phyloP scores from a whole-genome alignment of 2,113 vertebrate species.

The Dermatemys mawii region DNA sequence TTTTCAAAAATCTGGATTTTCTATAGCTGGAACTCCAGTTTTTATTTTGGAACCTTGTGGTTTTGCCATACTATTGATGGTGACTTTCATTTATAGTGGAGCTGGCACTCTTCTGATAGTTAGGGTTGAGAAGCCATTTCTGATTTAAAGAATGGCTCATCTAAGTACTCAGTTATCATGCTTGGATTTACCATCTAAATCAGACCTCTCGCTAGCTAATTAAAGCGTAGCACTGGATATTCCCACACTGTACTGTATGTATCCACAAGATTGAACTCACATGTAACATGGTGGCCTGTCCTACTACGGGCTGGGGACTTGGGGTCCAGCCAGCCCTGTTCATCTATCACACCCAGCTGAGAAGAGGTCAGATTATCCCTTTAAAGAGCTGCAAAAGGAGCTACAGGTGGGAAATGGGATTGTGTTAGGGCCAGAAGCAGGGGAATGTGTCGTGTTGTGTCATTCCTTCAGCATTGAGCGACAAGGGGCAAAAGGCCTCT shows the following conservation, averaged over 20 bases:
- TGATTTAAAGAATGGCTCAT: neutral
- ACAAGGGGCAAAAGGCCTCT: neutral
- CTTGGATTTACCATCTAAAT: neutral
- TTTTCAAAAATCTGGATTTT: neutral
- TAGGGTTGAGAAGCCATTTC: neutral
- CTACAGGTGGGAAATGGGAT: neutral
- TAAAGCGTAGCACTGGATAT: rapidly evolving
- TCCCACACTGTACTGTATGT: rapidly evolving
- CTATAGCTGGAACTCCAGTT: neutral
- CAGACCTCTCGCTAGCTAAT: neutral
- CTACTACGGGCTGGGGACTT: neutral
- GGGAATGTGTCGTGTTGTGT: neutral
- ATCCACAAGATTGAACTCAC: neutral
- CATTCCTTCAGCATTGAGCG: neutral
- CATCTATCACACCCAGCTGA: neutral
- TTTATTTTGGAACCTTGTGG: neutral
- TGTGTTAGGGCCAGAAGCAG: neutral
- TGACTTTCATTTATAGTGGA: neutral
- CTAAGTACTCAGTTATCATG: neutral
- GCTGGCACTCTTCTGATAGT: neutral
- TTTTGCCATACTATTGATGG: neutral
- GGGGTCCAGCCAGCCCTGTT: neutral
- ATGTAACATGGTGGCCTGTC: neutral
- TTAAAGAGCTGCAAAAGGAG: neutral
- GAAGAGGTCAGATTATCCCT: neutral